A percentile compares a stretch with the other conserved stretches of the same genome.
These are phyloP conservation scores for Mamestra brassicae DNA, from an alignment of 2,888 invertebrate species.

Conservation along the genomic window DNA sequence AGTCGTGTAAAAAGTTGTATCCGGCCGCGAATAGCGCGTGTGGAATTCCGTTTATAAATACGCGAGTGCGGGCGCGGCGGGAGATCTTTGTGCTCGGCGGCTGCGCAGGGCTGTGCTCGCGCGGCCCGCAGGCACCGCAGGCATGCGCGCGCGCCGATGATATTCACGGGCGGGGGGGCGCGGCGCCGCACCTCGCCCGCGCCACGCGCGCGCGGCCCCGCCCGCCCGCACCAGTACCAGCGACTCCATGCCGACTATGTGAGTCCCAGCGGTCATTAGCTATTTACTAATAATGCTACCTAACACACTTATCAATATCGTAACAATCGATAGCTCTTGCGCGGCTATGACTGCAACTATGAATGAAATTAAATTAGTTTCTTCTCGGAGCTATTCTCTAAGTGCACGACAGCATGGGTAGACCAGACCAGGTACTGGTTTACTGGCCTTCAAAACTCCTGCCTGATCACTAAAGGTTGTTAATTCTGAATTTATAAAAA, in stretches of 20 bases:
- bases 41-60: conserved; percentile 90
- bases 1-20: conserved; percentile 91
- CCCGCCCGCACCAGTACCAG: conserved; percentile 77
- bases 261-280: conserved; percentile 69
- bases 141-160: conserved; percentile 86
- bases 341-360: background rate
- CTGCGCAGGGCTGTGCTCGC: conserved; percentile 61
- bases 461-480: background rate
- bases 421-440: background rate
- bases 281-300: conserved; percentile 44
- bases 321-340: background rate
- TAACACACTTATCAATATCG: conserved; percentile 27
- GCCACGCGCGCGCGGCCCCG: conserved; percentile 77
- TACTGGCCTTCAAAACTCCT: background rate
- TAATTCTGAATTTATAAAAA: background rate
- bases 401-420: background rate
- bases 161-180: conserved; percentile 90
- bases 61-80: conserved; percentile 74
- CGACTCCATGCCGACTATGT: conserved; percentile 81
- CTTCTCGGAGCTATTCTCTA: background rate
- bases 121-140: conserved; percentile 52
- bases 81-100: conserved; percentile 62
- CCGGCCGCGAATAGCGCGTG: conserved; percentile 87
- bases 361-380: conserved; percentile 12
- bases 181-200: conserved; percentile 88